Evolutionary conservation across 2,888 invertebrate species (phyloP), one percentile per base, ranked within the genome.

Genomic region (Erebia ligea): DNA sequence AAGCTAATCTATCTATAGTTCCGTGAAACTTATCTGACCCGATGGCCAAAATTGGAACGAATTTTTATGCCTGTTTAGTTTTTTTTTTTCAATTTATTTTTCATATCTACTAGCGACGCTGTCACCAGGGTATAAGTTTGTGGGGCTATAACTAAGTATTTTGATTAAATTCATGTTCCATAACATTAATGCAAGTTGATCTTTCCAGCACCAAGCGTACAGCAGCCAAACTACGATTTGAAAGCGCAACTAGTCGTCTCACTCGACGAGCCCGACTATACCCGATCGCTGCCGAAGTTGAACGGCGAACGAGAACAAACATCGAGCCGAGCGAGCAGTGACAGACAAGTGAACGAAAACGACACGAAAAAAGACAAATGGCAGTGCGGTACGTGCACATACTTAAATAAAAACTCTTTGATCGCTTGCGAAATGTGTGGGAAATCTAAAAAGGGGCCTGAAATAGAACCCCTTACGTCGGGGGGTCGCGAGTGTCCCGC

Each of bases 391-490:
- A 94, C 95, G 0, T 97, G 97, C 85, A 97, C 97, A 0, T 97
- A 94, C 83, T 83, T 96, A 15, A 97, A 97, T 80, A 85, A 86
- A 2, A 79, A 84, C 0, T 78, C 82, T 0, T 84, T 86, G 25
- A 94, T 94, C 13, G 95, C 96, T 25, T 97, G 97, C 82, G 96
- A 96, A 74, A 96, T 97, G 94, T 97, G 97, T 79, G 95, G 95
- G 25, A 96, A 96, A 82, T 95, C 95, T 0, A 92, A 92, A 68
- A 84, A 83, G 61, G 95, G 95, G 0, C 94, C 95, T 6, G 95
- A 95, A 78, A 92, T 94, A 34, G 94, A 94, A 73, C 96, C 96
- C 0, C 88, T 97, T 61, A 95, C 95, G 19, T 95, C 96, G 11
- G 97, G 97, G 0, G 97, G 97, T 0, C 93, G 96, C 63, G 95